Conservation (phyloP, 2,113 vertebrate species). For the Daphoenositta chrysoptera region DNA sequence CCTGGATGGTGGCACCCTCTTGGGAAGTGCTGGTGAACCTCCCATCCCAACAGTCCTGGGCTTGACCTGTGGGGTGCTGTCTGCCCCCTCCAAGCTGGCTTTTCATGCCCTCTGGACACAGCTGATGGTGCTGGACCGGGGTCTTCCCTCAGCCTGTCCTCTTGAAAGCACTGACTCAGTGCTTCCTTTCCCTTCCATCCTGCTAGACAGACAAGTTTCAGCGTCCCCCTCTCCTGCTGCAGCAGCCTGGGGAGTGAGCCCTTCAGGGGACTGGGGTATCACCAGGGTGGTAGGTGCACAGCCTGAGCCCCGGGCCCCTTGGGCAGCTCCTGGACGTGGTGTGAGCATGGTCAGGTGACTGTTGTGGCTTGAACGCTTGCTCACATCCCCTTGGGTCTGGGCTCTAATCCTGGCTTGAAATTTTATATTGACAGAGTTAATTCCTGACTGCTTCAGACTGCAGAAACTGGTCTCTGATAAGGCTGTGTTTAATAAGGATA, state of each 20-base stretch:
- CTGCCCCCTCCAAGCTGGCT: background rate
- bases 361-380: background rate
- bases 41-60: accelerated
- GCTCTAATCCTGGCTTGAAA: conserved; percentile 39
- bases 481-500: conserved; percentile 61
- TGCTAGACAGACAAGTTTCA: background rate
- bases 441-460: conserved; percentile 47
- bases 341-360: accelerated
- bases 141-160: background rate
- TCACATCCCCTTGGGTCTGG: background rate
- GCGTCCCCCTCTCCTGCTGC: background rate
- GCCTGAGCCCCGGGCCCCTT: accelerated
- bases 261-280: accelerated
- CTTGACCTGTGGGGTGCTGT: background rate
- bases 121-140: background rate
- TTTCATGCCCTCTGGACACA: background rate
- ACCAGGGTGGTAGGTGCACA: background rate
- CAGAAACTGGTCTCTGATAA: conserved; percentile 54
- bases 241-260: background rate
- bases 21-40: background rate
- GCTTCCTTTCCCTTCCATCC: background rate
- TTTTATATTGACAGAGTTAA: conserved; percentile 54
- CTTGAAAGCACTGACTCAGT: background rate
- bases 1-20: background rate
- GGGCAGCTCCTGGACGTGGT: accelerated